Evolutionary conservation across 2,797 vertebrate species (phyloP).

Genomic region (Sebastes minor): DNA sequence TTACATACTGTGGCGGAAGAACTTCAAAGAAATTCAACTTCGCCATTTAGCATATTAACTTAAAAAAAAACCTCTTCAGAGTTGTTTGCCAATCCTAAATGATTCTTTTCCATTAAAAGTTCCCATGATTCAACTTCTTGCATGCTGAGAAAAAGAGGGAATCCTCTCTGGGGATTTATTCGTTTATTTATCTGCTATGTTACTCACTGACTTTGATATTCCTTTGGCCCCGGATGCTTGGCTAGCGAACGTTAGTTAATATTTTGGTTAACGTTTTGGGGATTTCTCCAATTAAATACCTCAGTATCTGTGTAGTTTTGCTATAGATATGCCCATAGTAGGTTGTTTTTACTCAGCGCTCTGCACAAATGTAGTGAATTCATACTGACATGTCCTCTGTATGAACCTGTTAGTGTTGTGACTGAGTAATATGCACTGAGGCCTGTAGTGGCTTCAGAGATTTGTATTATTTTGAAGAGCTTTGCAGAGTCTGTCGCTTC

Average conservation of each 20-base stretch:
- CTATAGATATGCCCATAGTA: background rate
- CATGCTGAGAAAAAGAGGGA: background rate
- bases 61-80: background rate
- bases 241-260: conserved; percentile 7
- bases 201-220: conserved; percentile 16
- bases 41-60: conserved; percentile 33
- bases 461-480: background rate
- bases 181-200: conserved; percentile 8
- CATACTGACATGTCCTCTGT: background rate
- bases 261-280: background rate
- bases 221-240: conserved; percentile 12
- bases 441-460: background rate
- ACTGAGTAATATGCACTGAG: background rate
- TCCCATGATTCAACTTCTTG: conserved; percentile 18
- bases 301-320: background rate
- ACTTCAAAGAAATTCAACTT: conserved; percentile 10
- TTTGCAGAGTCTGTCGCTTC: background rate
- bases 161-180: conserved; percentile 1
- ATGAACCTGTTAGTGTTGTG: background rate
- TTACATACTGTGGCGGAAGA: background rate
- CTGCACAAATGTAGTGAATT: background rate
- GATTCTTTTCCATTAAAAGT: conserved; percentile 49
- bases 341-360: background rate
- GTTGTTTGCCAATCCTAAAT: conserved; percentile 40
- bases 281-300: conserved; percentile 11